Evolutionary conservation across 2,797 vertebrate genomes (phyloP).

Genomic region (Odontamblyopus lacepedii): DNA sequence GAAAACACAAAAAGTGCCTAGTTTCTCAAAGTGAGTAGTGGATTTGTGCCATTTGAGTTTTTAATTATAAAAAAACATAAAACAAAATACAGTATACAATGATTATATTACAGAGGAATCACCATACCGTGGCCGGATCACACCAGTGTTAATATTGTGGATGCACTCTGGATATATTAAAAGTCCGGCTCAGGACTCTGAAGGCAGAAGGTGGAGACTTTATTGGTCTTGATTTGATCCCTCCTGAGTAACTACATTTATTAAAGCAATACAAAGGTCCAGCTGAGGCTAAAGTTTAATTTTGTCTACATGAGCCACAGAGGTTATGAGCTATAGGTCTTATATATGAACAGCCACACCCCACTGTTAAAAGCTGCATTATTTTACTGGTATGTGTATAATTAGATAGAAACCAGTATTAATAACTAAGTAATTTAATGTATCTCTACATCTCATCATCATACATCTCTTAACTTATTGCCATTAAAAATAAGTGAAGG

Average conservation of each 20-base stretch:
- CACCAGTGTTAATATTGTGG: slow-evolving; percentile 1
- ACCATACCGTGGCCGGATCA: neutral
- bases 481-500: too few relatives aligned
- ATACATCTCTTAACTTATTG: too few relatives aligned
- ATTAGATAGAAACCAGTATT: neutral
- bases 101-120: neutral
- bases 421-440: too few relatives aligned
- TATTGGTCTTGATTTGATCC: slow-evolving; percentile 16
- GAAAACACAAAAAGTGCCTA: neutral
- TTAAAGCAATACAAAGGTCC: slow-evolving; percentile 12
- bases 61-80: neutral
- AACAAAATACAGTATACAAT: neutral
- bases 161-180: slow-evolving; percentile 9
- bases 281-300: slow-evolving; percentile 15
- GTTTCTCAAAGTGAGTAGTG: too few relatives aligned
- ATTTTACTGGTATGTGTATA: neutral
- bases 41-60: neutral
- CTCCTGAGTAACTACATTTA: neutral
- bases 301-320: slow-evolving; percentile 19
- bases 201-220: slow-evolving; percentile 4
- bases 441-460: too few relatives aligned
- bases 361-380: neutral
- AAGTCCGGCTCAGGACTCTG: neutral
- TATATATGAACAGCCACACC: slow-evolving; percentile 16
- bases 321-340: slow-evolving; percentile 25